Evolutionary conservation across 2,113 vertebrate species (phyloP), one percentile per base, ranked within the genome.

Genomic region (Merops nubicus): DNA sequence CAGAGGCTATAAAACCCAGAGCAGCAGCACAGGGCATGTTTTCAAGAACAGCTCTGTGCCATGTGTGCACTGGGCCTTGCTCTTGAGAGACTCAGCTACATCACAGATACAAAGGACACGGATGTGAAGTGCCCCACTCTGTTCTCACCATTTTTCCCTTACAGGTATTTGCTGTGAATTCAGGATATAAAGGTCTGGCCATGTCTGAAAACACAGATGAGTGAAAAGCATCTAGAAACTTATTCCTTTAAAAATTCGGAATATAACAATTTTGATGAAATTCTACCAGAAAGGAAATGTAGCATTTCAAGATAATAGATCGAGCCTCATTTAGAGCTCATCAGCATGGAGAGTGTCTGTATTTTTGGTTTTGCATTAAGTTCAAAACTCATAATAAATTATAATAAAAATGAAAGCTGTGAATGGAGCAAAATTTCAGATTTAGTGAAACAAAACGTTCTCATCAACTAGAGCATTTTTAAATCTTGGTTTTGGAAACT

Each of bases 61-160:
- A 38, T 2, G 3, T 0, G 0, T 0, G 28, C 12, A 5, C 28
- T 5, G 1, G 1, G 18, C 9, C 76, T 73, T 12, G 21, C 60
- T 29, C 47, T 48, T 48, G 28, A 48, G 59, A 94, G 54, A n/a
- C 70, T 33, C 28, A 25, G 15, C 42, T 22, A n/a, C 59, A 20
- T 25, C 29, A 29, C 0, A 1, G 26, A 28, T 8, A 43, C 76
- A 63, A 60, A 59, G 70, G 47, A 29, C 18, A 20, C 1, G 8
- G 33, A 48, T 7, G 15, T 2, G 33, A 74, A 15, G 26, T 12
- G 33, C 42, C 29, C 40, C 1, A 5, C 51, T 63, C 47, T 17
- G 22, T 15, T 48, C 72, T 70, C 4, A 1, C 47, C 11, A 42
- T 40, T 50, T 8, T 9, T 11, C 43, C 60, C 33, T 54, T 28